Percentiles rank a stretch among this genome's conserved stretches.
phyloP scores from a whole-genome alignment of 2,888 invertebrate species.

The Lepeophtheirus nordmannii region DNA sequence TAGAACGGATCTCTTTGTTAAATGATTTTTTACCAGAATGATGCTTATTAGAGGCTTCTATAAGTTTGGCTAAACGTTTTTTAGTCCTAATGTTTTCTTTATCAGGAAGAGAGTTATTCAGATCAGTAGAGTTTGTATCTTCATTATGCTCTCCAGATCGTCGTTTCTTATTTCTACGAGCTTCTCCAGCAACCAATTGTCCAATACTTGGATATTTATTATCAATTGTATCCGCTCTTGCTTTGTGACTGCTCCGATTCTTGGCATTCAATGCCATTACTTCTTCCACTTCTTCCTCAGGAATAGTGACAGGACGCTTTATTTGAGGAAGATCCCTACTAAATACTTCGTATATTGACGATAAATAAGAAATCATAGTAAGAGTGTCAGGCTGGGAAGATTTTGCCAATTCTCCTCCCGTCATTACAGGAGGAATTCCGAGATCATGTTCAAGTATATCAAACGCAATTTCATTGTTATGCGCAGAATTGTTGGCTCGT shows the following conservation, averaged over 20 bases:
- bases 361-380: conserved; percentile 63
- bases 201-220: conserved; percentile 8
- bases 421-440: conserved; percentile 51
- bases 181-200: conserved; percentile 21
- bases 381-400: conserved; percentile 52
- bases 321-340: conserved; percentile 6
- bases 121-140: background rate
- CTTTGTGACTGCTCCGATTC: background rate
- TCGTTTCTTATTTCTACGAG: conserved; percentile 47
- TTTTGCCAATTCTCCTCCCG: conserved; percentile 56
- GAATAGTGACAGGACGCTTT: background rate
- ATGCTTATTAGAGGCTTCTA: background rate
- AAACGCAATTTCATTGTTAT: conserved; percentile 67
- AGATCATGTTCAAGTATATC: conserved; percentile 68
- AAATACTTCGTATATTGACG: conserved; percentile 75
- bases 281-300: background rate
- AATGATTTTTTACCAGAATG: background rate
- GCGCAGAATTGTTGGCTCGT: conserved; percentile 45
- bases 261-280: background rate
- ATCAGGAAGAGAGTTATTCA: background rate
- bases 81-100: conserved; percentile 44
- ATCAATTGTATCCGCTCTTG: background rate
- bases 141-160: background rate
- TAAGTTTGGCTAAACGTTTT: conserved; percentile 18
- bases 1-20: background rate